Evolutionary conservation across 2,888 invertebrate species (phyloP).

Genomic region (Orthosia gracilis): DNA sequence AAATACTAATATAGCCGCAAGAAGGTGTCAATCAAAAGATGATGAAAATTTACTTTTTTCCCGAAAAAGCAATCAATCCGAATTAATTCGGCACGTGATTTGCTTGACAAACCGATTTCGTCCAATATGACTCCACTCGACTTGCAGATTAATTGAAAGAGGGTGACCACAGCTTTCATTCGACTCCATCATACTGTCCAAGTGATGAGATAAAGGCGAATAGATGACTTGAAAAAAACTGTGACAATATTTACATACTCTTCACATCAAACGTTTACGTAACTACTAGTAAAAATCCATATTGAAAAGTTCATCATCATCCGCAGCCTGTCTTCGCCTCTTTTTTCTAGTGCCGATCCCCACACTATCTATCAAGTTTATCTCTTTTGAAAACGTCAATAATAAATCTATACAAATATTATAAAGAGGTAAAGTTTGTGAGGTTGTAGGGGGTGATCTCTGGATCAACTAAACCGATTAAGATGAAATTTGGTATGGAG

Average conservation of each 20-base stretch:
- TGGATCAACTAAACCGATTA: too few species aligned
- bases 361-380: too few species aligned
- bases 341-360: too few species aligned
- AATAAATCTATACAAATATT: too few species aligned
- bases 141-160: constrained; percentile 81
- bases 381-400: too few species aligned
- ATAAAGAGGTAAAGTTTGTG: too few species aligned
- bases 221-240: background rate
- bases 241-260: background rate
- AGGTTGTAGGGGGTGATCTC: too few species aligned
- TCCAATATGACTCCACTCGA: constrained; percentile 73
- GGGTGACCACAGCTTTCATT: constrained; percentile 78
- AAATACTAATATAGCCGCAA: background rate
- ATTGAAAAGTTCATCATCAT: too few species aligned
- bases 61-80: constrained; percentile 69
- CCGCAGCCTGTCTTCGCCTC: too few species aligned
- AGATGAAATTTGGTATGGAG: too few species aligned
- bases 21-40: constrained; percentile 17
- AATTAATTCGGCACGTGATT: constrained; percentile 73
- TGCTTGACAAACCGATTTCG: constrained; percentile 76
- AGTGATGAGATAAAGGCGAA: constrained; percentile 53
- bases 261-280: too few species aligned
- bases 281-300: too few species aligned
- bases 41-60: constrained; percentile 52
- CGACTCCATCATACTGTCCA: constrained; percentile 42